These are phyloP conservation scores for Coracopsis vasa DNA, from an alignment of 2,113 vertebrate species.

Conservation along the genomic window DNA sequence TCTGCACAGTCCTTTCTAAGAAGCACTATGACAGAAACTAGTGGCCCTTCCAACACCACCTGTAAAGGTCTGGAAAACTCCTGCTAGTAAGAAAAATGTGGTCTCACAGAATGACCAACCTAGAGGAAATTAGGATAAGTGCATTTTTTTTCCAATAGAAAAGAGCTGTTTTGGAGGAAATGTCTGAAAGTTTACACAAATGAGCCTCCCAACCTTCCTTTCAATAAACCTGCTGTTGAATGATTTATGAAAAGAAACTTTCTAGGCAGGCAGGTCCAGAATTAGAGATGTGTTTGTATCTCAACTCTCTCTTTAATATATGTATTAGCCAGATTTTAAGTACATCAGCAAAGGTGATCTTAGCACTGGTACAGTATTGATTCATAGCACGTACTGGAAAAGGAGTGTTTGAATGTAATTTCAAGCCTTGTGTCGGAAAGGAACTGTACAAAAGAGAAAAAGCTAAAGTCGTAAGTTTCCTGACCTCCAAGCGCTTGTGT, in stretches of 20 bases:
- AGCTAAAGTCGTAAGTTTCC: neutral
- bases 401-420: neutral
- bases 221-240: neutral
- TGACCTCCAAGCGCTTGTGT: neutral
- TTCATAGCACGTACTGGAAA: slow-evolving; percentile 3
- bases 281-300: neutral
- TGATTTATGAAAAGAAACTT: slow-evolving; percentile 9
- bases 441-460: neutral
- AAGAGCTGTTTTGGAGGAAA: neutral
- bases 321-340: neutral
- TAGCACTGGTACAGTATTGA: neutral
- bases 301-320: neutral
- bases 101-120: neutral
- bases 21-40: neutral
- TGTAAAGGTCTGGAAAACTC: neutral
- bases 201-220: neutral
- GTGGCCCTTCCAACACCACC: neutral
- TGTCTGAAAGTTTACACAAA: slow-evolving; percentile 14
- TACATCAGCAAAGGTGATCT: neutral
- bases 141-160: neutral
- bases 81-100: neutral
- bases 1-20: neutral
- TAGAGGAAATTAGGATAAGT: neutral
- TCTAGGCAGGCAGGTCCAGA: neutral
- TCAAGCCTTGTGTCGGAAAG: neutral